phyloP scores from a whole-genome alignment of 2,113 vertebrate genomes.

The Bambusicola thoracicus region DNA sequence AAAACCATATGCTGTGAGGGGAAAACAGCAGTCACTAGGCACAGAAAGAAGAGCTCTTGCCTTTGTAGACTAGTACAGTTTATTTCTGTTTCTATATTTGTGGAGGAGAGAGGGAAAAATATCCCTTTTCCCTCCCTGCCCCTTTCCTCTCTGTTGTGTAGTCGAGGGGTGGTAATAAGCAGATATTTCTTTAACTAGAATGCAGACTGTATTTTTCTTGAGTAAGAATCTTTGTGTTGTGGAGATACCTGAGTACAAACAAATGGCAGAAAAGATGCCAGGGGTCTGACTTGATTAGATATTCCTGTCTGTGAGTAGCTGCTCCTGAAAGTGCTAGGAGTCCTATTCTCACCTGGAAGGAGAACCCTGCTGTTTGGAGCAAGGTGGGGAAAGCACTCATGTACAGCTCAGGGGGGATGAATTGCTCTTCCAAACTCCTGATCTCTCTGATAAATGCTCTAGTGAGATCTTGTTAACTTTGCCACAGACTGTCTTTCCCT shows the following conservation, averaged over 20 bases:
- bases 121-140: accelerated
- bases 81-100: not conserved
- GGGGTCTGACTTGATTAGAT: accelerated
- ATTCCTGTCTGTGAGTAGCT: not conserved
- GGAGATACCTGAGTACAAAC: not conserved
- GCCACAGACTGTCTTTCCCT: not conserved
- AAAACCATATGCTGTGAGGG: not conserved
- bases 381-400: not conserved
- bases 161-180: not conserved
- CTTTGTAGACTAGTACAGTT: accelerated
- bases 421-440: not conserved
- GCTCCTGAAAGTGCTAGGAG: not conserved
- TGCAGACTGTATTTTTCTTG: not conserved
- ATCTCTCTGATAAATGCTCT: not conserved
- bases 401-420: not conserved
- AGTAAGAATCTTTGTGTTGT: not conserved
- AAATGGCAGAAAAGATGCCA: not conserved
- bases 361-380: not conserved
- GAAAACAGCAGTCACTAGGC: not conserved
- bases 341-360: accelerated
- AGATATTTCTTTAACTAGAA: not conserved
- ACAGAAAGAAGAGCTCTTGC: not conserved
- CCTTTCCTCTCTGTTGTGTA: accelerated
- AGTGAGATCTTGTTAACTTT: not conserved
- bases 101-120: not conserved